Evolutionary conservation across 2,797 vertebrate species (phyloP), one percentile per base, ranked within the genome.

Genomic region (Chiroxiphia lanceolata): DNA sequence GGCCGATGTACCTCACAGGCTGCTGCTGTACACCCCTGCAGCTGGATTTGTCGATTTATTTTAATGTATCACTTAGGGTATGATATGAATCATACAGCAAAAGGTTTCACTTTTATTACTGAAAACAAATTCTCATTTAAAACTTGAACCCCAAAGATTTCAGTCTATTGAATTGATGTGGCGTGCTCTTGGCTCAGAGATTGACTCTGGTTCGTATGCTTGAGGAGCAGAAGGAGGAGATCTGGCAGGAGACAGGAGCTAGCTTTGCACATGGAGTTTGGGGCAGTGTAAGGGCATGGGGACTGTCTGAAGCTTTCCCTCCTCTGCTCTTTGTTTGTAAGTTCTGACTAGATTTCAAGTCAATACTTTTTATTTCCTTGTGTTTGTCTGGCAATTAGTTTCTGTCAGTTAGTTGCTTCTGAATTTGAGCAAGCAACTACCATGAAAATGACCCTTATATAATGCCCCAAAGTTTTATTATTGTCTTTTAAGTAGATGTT

Each of bases 61-160:
- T 72, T 77, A 70, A 48, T 63, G 44, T 3, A 3, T 87, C 60
- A 59, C 47, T 69, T 71, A 50, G 9, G 29, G 5, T 22, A 40
- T 38, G 29, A n/a, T 50, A 70, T 64, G 64, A 87, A 85, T 92
- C 63, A 54, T 36, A 40, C 50, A 71, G 81, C 13, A 53, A 50
- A 93, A 56, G 31, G 34, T 61, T 95, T 92, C 16, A 0, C 33
- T 87, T 89, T 87, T 91, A 75, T 91, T 90, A 15, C 72, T 85
- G 54, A 83, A 92, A 91, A 76, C 40, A 60, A 82, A 71, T 53
- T 57, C 25, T 85, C 21, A 9, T 57, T 87, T 91, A 80, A 82
- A 90, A 54, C 33, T 17, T 76, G 22, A 80, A 65, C 34, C n/a
- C 36, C 11, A 15, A 84, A 81, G 45, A 83, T 78, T 92, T 91